These are phyloP conservation scores for Sesamia nonagrioides DNA, from an alignment of 1,140 invertebrate genomes.

Conservation along the genomic window DNA sequence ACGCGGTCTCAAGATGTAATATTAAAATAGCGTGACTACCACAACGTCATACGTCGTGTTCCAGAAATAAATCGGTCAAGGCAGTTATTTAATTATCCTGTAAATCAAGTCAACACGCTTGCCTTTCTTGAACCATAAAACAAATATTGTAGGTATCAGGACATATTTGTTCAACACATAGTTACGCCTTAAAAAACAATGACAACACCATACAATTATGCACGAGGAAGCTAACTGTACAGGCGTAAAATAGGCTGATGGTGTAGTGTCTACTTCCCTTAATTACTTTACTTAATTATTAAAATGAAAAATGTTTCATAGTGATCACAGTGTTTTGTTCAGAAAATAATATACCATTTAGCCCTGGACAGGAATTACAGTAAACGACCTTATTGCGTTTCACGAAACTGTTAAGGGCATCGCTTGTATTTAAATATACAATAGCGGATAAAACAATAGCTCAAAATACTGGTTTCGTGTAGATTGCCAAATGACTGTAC, in stretches of 20 bases:
- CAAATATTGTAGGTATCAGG: no score
- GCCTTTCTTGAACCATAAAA: no score
- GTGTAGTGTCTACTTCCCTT: background rate
- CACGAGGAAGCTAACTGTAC: no score
- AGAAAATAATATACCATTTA: background rate
- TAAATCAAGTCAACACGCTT: no score
- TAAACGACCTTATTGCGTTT: slow-evolving; percentile 10
- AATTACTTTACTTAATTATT: background rate
- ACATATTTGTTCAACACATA: no score
- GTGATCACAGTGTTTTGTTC: background rate
- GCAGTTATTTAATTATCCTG: no score
- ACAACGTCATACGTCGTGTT: background rate
- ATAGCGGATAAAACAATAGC: slow-evolving; percentile 45
- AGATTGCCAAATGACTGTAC: slow-evolving; percentile 53
- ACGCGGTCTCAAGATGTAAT: background rate
- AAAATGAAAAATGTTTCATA: background rate
- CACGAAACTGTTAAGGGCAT: slow-evolving; percentile 4
- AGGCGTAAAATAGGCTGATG: no score
- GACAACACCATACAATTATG: no score
- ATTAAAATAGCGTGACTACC: background rate
- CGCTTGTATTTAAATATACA: slow-evolving; percentile 7
- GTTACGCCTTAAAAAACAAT: no score
- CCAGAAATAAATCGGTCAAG: no score
- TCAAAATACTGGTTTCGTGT: slow-evolving; percentile 32
- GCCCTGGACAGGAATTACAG: background rate